A percentile compares a stretch with the other conserved stretches of the same genome.
Conservation (phyloP, 2,888 invertebrate species). For the Resseliella maxima region DNA sequence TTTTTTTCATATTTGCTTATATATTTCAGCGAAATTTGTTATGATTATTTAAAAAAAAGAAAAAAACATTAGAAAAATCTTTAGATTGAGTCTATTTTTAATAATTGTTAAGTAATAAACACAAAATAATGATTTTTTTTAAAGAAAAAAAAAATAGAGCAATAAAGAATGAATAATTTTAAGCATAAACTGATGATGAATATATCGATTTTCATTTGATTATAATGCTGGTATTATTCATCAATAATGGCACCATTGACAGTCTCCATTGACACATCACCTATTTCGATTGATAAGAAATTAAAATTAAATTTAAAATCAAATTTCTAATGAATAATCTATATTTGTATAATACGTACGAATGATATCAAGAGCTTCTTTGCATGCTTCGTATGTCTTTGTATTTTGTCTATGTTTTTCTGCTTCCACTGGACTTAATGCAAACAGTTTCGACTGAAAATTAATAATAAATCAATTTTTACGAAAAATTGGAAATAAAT, state of each 20-base stretch:
- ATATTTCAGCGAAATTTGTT: no score
- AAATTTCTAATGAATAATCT: not conserved
- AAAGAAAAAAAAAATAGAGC: no score
- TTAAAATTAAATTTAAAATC: not conserved
- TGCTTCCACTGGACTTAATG: not conserved
- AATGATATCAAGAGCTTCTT: not conserved
- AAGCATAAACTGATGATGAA: no score
- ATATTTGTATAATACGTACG: slow-evolving; percentile 41
- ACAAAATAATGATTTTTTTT: no score
- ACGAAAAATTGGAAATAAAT: not conserved
- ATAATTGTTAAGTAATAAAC: no score
- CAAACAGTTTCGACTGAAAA: not conserved
- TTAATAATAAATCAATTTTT: not conserved
- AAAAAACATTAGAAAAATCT: no score
- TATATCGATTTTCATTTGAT: no score
- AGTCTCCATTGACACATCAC: not conserved
- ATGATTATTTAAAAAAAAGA: no score
- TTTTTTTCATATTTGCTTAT: no score
- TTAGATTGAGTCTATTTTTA: no score
- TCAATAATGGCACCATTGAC: not conserved
- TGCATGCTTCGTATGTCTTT: not conserved
- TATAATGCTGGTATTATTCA: no score
- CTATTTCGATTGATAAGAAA: not conserved
- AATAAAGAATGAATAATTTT: no score
- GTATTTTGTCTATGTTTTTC: not conserved